Evolutionary conservation across 2,888 invertebrate species (phyloP).

Genomic region (Notodonta dromedarius): DNA sequence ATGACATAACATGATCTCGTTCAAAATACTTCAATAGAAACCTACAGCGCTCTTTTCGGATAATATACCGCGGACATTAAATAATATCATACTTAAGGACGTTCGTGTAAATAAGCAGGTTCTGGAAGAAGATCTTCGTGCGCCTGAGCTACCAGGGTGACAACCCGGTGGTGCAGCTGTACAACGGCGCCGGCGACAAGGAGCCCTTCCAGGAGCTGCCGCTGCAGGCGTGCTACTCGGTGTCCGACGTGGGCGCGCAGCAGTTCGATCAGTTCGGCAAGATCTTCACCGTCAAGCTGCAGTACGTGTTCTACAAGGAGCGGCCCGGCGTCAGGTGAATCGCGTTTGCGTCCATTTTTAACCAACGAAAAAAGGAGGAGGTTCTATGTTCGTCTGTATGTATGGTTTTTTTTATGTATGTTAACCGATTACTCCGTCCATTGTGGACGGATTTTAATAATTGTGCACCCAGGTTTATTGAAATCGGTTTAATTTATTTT

Average conservation of each 20-base stretch:
- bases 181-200: conserved; percentile 92
- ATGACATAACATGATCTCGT: not conserved
- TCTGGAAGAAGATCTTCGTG: conserved; percentile 99
- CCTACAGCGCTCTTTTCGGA: too few species aligned
- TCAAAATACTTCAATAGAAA: too few species aligned
- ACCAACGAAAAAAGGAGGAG: not conserved
- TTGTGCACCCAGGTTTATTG: too few species aligned
- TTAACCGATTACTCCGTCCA: too few species aligned
- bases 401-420: too few species aligned
- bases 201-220: conserved; percentile 98
- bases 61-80: too few species aligned
- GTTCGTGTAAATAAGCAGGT: conserved; percentile 66
- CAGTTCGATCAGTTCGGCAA: conserved; percentile 99
- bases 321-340: conserved; percentile 92
- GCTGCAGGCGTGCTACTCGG: conserved; percentile 96
- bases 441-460: too few species aligned
- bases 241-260: conserved; percentile 97
- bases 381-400: too few species aligned
- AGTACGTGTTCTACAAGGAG: conserved; percentile 99
- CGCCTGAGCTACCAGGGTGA: conserved; percentile 91
- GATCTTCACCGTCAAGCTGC: conserved; percentile 98
- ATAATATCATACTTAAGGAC: too few species aligned
- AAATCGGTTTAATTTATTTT: too few species aligned
- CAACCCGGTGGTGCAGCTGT: conserved; percentile 93
- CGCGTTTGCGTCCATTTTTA: not conserved